These are phyloP conservation scores for Morelia viridis DNA, from an alignment of 2,797 vertebrate species.

Conservation along the genomic window DNA sequence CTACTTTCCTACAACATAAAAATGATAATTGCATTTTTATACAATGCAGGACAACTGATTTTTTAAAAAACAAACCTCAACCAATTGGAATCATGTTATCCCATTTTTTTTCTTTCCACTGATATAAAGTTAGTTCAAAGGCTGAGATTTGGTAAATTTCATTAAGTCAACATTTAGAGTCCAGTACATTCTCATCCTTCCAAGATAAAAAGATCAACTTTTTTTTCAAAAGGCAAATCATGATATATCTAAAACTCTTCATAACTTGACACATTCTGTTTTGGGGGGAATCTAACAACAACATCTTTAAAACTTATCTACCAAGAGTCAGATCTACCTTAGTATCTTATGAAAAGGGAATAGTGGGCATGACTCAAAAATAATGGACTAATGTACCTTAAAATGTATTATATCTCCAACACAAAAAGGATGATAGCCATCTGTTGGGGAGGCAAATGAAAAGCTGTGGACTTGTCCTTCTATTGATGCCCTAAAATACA, in stretches of 20 bases:
- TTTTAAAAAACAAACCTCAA: not conserved
- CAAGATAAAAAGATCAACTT: not conserved
- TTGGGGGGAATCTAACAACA: not conserved
- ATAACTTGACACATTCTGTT: not conserved
- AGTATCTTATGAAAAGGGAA: not conserved
- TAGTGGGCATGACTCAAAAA: not conserved
- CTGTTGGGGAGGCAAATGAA: not conserved
- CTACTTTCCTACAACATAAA: not conserved
- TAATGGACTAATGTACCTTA: not conserved
- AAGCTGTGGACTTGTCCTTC: not conserved
- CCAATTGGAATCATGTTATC: not conserved
- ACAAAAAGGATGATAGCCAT: not conserved
- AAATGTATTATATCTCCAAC: not conserved
- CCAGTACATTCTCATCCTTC: not conserved
- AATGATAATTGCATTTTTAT: not conserved
- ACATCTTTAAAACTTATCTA: not conserved
- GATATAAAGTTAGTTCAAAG: not conserved
- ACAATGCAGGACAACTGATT: not conserved
- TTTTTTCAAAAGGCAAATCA: not conserved
- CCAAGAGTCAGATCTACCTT: not conserved
- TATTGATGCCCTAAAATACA: not conserved
- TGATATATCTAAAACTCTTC: not conserved
- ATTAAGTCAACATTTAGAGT: not conserved
- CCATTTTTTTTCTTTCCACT: not conserved
- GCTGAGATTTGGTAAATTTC: not conserved